Base-by-base conservation (phyloP, 2,797 vertebrate species). In the Ctenopoma multispine region DNA sequence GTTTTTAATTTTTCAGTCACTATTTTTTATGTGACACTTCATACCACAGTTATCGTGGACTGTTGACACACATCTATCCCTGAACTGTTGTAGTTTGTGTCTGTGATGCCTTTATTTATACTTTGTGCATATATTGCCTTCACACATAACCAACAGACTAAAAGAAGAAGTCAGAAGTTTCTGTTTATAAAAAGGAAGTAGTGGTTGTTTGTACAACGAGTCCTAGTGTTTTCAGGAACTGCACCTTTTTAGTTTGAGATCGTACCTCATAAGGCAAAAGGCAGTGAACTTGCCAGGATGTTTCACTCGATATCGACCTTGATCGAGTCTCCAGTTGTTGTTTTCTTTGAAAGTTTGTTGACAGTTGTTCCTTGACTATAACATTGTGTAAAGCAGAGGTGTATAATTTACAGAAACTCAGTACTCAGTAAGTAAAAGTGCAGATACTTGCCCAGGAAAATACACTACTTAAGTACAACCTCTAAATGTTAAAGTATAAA, bases 211-310 rank as follows among this genome's bases (percentile, higher is more conserved):
- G 46, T 47, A 14, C 14, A n/a, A 2, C 21, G n/a, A 17, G 58
- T 60, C 3, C 4, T 14, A 20, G 11, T 8, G 17, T 44, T 15
- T 44, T 18, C 3, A 24, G 20, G 9, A 49, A 9, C 18, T 14
- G 21, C 6, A 3, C n/a, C 21, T 20, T 48, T n/a, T 4, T 23
- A 40, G 15, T 46, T 17, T 29, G 12, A 40, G n/a, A 46, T 12
- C 14, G 47, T 7, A 29, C 7, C 9, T 66, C 48, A 31, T 1
- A 48, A 55, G 12, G 8, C 12, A 48, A 67, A 55, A 1, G 7
- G 1, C 8, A 47, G 21, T 8, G 20, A 61, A 46, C n/a, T 5
- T 0, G 0, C 20, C 1, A 14, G 11, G 4, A 9, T 36, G 8
- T 46, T 49, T 46, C 20, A 18, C 3, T 24, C 24, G 24, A 24